Evolutionary conservation across 2,113 vertebrate genomes (phyloP).

Genomic region (Passer montanus): DNA sequence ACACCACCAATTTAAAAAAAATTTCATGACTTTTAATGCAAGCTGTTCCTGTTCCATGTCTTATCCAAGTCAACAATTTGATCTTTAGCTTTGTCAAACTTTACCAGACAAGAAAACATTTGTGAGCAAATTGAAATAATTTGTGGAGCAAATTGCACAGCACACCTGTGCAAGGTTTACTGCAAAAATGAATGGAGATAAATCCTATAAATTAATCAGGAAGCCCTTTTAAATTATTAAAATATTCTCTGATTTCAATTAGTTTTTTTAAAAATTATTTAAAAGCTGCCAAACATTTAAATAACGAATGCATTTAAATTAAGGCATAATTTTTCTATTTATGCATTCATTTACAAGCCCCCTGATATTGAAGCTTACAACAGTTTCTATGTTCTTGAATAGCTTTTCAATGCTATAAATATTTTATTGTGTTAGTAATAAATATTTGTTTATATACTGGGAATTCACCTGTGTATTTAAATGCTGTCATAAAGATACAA

Average conservation of each 20-base stretch:
- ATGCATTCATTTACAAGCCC: conserved; percentile 41
- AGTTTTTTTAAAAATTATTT: conserved; percentile 3
- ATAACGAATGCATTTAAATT: conserved; percentile 39
- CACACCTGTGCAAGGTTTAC: conserved; percentile 6
- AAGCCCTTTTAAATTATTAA: conserved; percentile 37
- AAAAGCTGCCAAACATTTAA: conserved; percentile 26
- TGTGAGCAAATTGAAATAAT: not conserved
- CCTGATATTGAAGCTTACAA: conserved; percentile 15
- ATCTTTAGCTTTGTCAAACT: not conserved
- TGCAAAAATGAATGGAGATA: not conserved
- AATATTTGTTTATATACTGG: conserved; percentile 50
- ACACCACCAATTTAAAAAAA: not conserved
- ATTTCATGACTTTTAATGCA: not conserved
- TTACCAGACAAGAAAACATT: not conserved
- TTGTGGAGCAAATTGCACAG: not conserved
- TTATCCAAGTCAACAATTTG: not conserved
- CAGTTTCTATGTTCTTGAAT: conserved; percentile 27
- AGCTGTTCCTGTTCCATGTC: not conserved
- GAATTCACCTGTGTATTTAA: conserved; percentile 47
- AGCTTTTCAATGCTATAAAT: conserved; percentile 39
- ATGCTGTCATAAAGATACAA: conserved; percentile 28
- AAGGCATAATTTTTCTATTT: conserved; percentile 59
- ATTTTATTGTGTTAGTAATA: conserved; percentile 61
- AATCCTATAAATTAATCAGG: conserved; percentile 14
- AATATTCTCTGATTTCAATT: conserved; percentile 46